A percentile compares a stretch with the other conserved stretches of the same genome.
Evolutionary conservation across 2,113 vertebrate species (phyloP).

Genomic region (Dasyornis broadbenti): DNA sequence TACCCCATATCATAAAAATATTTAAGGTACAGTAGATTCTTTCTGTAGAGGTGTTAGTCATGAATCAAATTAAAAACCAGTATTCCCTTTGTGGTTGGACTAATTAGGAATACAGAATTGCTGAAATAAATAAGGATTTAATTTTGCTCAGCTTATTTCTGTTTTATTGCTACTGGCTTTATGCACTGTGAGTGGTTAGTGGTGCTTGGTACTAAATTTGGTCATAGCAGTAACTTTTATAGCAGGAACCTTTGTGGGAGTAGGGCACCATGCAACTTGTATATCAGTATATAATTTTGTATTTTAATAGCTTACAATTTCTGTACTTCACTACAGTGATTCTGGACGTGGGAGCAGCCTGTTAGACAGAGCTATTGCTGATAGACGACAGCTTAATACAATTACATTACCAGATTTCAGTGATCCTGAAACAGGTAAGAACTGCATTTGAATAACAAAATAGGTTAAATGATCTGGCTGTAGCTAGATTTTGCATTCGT

Average conservation of each 20-base stretch:
- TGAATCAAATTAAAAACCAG: neutral
- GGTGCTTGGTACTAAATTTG: constrained; percentile 23
- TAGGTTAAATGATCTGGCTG: neutral
- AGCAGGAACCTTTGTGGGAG: constrained; percentile 30
- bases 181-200: neutral
- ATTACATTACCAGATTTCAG: constrained; percentile 97
- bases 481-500: neutral
- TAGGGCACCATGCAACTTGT: neutral
- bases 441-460: neutral
- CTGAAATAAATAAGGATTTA: neutral
- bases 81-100: neutral
- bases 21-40: neutral
- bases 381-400: constrained; percentile 91
- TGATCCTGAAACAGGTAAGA: constrained; percentile 94
- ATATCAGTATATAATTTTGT: neutral
- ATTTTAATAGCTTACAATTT: constrained; percentile 30
- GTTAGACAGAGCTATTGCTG: constrained; percentile 92
- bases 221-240: constrained; percentile 26
- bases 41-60: neutral
- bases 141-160: neutral
- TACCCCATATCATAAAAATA: neutral
- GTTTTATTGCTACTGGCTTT: neutral
- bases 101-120: neutral
- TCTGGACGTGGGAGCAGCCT: constrained; percentile 97
- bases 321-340: constrained; percentile 79